Evolutionary conservation across 92 coral and sea anemone species (phyloP).

Genomic region (Montipora capitata): DNA sequence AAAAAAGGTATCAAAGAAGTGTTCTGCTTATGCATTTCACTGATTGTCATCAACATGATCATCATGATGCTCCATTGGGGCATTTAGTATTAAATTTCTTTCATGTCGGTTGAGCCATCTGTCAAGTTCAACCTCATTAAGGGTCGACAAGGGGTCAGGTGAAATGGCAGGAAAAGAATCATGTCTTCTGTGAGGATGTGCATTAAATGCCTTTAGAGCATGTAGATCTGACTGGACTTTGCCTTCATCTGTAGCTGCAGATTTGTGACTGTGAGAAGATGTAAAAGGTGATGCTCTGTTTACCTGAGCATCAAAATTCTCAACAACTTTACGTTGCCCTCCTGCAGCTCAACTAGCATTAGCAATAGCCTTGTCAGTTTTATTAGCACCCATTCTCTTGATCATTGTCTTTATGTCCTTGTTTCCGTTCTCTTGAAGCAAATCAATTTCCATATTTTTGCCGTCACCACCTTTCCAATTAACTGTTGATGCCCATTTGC

Average conservation of each 20-base stretch:
- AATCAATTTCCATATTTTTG: conserved; percentile 61
- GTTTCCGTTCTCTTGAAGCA: neutral
- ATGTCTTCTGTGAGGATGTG: conserved; percentile 3
- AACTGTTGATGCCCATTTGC: conserved; percentile 75
- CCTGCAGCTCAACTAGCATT: neutral
- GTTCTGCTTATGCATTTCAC: neutral
- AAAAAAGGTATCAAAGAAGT: too few relatives aligned
- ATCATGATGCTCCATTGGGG: conserved; percentile 33
- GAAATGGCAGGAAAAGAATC: conserved; percentile 63
- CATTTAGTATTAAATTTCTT: conserved; percentile 68
- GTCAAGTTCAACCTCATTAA: conserved; percentile 52
- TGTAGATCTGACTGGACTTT: conserved; percentile 43
- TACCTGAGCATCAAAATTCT: neutral
- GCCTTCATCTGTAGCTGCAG: neutral
- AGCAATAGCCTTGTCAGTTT: neutral
- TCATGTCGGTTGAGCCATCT: conserved; percentile 70
- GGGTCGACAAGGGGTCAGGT: conserved; percentile 51
- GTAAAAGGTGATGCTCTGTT: neutral
- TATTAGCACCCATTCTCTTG: neutral
- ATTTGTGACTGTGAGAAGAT: neutral
- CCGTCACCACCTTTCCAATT: conserved; percentile 73
- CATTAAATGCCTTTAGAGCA: conserved; percentile 30
- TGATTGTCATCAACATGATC: neutral
- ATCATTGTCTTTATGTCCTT: neutral
- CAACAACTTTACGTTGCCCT: neutral